phyloP scores from a whole-genome alignment of 2,113 vertebrate species.

The Pungitius pungitius region DNA sequence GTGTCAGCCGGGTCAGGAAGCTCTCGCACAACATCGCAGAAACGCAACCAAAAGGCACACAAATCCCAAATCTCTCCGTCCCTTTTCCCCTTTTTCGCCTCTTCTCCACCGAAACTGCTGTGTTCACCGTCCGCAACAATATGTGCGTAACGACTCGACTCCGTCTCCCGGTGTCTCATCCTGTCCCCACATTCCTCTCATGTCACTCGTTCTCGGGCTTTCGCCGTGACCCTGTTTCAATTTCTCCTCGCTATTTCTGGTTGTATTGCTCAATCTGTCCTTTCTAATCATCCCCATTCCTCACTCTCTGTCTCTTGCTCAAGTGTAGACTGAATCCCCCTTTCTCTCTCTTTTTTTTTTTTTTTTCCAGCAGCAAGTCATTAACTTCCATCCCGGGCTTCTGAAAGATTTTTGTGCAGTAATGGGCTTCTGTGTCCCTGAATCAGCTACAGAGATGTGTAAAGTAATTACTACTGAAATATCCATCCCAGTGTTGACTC shows the following conservation, averaged over 20 bases:
- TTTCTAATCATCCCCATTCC: conserved; percentile 49
- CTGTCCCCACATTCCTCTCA: conserved; percentile 20
- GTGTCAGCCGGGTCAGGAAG: conserved; percentile 2
- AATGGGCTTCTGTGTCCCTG: conserved; percentile 54
- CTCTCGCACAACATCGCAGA: not conserved
- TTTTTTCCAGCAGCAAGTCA: conserved; percentile 54
- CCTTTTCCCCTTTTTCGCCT: conserved; percentile 12
- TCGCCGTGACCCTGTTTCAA: conserved; percentile 5
- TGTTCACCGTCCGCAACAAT: too few relatives aligned
- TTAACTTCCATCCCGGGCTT: conserved; percentile 57
- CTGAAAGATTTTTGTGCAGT: conserved; percentile 51
- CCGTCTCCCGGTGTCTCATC: not conserved
- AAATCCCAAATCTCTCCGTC: not conserved
- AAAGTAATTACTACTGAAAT: conserved; percentile 59
- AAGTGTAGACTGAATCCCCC: conserved; percentile 29
- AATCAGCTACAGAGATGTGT: conserved; percentile 52
- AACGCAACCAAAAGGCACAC: too few relatives aligned
- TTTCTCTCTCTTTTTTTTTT: conserved; percentile 2
- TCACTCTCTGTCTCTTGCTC: conserved; percentile 43
- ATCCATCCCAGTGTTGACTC: conserved; percentile 53
- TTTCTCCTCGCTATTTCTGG: conserved; percentile 40
- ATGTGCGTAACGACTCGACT: conserved; percentile 3
- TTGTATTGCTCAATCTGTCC: conserved; percentile 53
- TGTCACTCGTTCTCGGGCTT: conserved; percentile 34
- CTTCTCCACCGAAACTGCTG: not conserved